phyloP scores from a whole-genome alignment of 1,140 invertebrate species.

The Tachypleus tridentatus region DNA sequence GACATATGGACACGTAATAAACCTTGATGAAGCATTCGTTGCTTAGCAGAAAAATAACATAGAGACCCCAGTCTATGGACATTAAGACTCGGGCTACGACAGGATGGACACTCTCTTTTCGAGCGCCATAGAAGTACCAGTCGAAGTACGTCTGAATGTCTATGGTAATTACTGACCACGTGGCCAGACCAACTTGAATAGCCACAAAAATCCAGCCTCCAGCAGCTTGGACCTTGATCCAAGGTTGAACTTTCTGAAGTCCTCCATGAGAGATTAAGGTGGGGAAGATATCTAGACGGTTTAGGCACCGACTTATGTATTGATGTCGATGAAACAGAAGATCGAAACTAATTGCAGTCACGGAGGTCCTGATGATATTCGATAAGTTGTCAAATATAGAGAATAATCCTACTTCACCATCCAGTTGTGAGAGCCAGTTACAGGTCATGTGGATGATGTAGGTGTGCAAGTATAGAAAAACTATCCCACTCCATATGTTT shows the following conservation, averaged over 20 bases:
- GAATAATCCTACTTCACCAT: too few species aligned
- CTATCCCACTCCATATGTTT: too few species aligned
- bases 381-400: neutral
- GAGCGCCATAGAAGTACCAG: constrained; percentile 6
- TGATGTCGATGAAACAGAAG: constrained; percentile 2
- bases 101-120: neutral
- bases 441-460: too few species aligned
- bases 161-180: constrained; percentile 1
- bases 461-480: too few species aligned
- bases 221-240: neutral
- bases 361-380: constrained; percentile 1
- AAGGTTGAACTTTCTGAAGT: too few species aligned
- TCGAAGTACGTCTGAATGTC: constrained; percentile 2
- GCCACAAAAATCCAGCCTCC: neutral
- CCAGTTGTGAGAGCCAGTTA: too few species aligned
- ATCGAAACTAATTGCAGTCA: constrained; percentile 2
- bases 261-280: too few species aligned
- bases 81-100: constrained; percentile 1
- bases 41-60: constrained; percentile 4
- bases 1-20: neutral
- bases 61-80: constrained; percentile 5
- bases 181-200: neutral
- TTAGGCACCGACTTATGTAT: neutral
- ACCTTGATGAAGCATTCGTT: constrained; percentile 5
- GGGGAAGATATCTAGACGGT: too few species aligned